A percentile compares a stretch with the other conserved stretches of the same genome.
phyloP scores from a whole-genome alignment of 2,797 vertebrate genomes.

The Margarornis squamiger region DNA sequence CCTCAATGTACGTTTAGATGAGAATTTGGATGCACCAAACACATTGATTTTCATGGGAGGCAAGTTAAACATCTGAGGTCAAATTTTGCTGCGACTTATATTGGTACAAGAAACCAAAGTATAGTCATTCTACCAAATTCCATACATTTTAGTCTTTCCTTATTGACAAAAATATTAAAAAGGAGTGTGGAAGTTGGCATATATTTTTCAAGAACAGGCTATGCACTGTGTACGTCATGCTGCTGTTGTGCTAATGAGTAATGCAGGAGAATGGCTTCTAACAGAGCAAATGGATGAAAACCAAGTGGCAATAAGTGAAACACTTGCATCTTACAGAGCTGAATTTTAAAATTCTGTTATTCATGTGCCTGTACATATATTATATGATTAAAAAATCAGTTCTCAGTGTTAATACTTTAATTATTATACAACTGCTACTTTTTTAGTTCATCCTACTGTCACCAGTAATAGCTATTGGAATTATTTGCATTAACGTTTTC shows the following conservation, averaged over 20 bases:
- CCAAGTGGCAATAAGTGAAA: background rate
- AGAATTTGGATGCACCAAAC: background rate
- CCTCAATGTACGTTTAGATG: slow-evolving; percentile 49
- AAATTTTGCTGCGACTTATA: slow-evolving; percentile 6
- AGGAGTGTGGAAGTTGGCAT: background rate
- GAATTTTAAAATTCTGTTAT: background rate
- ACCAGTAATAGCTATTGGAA: background rate
- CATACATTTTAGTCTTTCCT: background rate
- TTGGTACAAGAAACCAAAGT: background rate
- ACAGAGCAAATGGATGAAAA: slow-evolving; percentile 1
- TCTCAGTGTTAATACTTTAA: background rate
- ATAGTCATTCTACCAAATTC: background rate
- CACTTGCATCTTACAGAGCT: background rate
- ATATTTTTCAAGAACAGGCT: background rate
- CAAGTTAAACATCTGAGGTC: slow-evolving; percentile 31
- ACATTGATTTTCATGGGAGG: slow-evolving; percentile 20
- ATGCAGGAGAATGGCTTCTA: background rate
- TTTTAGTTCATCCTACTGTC: background rate
- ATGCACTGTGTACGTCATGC: background rate
- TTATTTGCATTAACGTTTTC: background rate
- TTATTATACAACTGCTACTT: background rate
- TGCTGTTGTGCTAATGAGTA: background rate
- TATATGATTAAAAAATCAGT: background rate
- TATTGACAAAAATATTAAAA: background rate
- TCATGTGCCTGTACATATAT: background rate